A percentile compares a stretch with the other conserved stretches of the same genome.
Conservation (phyloP, 35 echinoderm and acorn worm genomes). For the Apostichopus japonicus region DNA sequence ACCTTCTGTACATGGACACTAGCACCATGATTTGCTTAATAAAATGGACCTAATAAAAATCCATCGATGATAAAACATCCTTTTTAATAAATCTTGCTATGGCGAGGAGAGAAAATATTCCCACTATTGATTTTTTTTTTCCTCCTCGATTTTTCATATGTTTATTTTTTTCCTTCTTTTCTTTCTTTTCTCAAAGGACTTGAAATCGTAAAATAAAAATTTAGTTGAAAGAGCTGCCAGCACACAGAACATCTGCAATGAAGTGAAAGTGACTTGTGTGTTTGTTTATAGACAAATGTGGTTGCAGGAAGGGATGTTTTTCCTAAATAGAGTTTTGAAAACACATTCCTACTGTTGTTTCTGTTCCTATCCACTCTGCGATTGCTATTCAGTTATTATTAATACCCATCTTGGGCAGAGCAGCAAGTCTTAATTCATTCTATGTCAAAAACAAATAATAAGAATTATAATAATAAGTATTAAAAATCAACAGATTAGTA, state of each 20-base stretch:
- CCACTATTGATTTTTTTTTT: constrained; percentile 18
- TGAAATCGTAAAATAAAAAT: neutral
- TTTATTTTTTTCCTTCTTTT: neutral
- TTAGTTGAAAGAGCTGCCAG: neutral
- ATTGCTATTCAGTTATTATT: no score
- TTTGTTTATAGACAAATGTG: no score
- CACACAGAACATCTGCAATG: neutral
- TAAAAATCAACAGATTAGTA: no score
- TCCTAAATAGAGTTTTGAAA: no score
- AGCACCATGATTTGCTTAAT: neutral
- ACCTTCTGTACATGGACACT: neutral
- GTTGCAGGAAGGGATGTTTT: no score
- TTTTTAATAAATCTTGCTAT: constrained; percentile 23
- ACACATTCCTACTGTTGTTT: no score
- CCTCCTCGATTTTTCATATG: neutral
- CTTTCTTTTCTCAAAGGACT: neutral
- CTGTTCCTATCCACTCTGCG: no score
- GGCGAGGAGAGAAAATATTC: constrained; percentile 23
- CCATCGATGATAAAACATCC: neutral
- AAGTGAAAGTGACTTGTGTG: no score
- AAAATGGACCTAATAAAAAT: constrained; percentile 15
- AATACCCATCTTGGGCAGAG: no score
- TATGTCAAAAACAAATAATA: no score
- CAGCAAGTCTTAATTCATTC: no score
- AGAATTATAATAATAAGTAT: no score